A percentile compares a stretch with the other conserved stretches of the same genome.
These are phyloP conservation scores for Thalassophryne amazonica DNA, from an alignment of 2,797 vertebrate genomes.

Conservation along the genomic window DNA sequence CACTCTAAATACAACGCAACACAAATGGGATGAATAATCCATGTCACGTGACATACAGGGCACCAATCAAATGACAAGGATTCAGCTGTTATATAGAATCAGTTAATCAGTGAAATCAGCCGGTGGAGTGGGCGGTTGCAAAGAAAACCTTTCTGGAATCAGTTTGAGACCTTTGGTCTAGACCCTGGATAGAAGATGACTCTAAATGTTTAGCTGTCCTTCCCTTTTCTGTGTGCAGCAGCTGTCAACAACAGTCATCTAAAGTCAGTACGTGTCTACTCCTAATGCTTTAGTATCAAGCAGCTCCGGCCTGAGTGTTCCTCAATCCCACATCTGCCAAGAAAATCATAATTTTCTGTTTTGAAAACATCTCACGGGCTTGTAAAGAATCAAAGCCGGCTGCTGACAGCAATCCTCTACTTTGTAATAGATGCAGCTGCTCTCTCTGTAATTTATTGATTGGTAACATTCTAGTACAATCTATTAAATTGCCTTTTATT, in stretches of 20 bases:
- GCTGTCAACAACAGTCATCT: neutral
- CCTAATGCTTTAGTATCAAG: neutral
- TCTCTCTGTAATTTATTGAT: constrained; percentile 9
- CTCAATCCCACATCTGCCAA: neutral
- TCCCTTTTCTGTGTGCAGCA: neutral
- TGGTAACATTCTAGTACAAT: constrained; percentile 1
- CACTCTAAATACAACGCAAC: too few relatives aligned
- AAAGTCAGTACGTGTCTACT: neutral
- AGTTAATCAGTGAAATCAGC: too few relatives aligned
- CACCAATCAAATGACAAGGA: too few relatives aligned
- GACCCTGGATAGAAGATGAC: too few relatives aligned
- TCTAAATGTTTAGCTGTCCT: too few relatives aligned
- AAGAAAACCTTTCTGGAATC: too few relatives aligned
- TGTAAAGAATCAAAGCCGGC: neutral
- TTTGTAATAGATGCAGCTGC: neutral
- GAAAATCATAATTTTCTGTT: neutral
- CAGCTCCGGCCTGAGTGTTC: neutral
- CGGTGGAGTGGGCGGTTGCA: too few relatives aligned
- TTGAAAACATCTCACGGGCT: neutral
- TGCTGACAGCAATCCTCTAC: neutral
- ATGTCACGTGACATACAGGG: too few relatives aligned
- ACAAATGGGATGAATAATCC: too few relatives aligned
- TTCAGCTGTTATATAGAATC: too few relatives aligned
- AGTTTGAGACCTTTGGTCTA: too few relatives aligned
- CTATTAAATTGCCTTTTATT: constrained; percentile 11